Conservation (phyloP, 1,140 invertebrate genomes). For the Cherax destructor region DNA sequence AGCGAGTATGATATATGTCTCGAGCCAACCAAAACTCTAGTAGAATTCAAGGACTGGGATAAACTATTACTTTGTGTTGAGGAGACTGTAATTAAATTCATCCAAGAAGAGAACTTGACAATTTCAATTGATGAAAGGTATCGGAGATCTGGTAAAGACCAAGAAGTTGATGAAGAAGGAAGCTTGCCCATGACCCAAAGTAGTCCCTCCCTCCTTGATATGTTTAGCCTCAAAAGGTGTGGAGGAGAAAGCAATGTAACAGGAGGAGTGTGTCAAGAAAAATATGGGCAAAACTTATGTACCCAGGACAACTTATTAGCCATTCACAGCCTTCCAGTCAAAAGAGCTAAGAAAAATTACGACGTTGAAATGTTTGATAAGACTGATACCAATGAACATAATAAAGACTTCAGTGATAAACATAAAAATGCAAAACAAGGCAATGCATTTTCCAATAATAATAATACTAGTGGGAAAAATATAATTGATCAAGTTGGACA, state of each 20-base stretch:
- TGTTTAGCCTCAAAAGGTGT: constrained; percentile 49
- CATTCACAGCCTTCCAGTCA: constrained; percentile 40
- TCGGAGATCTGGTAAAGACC: constrained; percentile 35
- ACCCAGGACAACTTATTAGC: constrained; percentile 52
- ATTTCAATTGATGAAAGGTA: constrained; percentile 54
- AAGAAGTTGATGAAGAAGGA: constrained; percentile 19
- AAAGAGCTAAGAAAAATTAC: constrained; percentile 17
- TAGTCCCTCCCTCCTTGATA: constrained; percentile 41
- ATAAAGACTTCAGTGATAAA: background rate
- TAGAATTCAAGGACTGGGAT: constrained; percentile 81
- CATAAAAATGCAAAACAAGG: background rate
- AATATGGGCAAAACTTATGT: constrained; percentile 33
- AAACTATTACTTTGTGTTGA: constrained; percentile 78
- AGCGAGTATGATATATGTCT: constrained; percentile 79
- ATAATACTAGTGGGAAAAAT: background rate
- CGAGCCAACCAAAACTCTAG: constrained; percentile 77
- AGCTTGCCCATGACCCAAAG: constrained; percentile 24
- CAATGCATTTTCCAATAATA: background rate
- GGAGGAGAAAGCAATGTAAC: constrained; percentile 1
- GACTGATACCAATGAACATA: background rate
- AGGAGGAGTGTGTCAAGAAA: background rate
- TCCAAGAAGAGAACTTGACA: constrained; percentile 46
- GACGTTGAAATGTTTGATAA: background rate
- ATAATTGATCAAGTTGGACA: background rate
- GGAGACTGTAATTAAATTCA: constrained; percentile 76